phyloP scores from a whole-genome alignment of 2,113 vertebrate species.

The Sinocyclocheilus anshuiensis region DNA sequence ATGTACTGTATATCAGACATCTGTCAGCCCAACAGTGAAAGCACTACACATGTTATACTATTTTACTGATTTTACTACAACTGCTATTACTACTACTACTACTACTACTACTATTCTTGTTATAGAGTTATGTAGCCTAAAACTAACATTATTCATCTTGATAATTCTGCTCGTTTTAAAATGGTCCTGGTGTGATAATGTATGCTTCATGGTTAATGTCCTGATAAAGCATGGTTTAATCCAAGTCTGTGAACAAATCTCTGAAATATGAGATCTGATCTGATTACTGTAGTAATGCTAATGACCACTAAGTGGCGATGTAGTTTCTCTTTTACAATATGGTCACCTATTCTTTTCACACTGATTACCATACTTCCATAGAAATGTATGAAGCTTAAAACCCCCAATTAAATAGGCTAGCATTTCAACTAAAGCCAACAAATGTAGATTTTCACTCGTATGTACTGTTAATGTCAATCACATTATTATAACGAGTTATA shows the following conservation, averaged over 20 bases:
- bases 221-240: background rate
- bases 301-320: conserved; percentile 16
- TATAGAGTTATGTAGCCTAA: background rate
- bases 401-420: background rate
- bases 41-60: background rate
- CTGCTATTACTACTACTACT: background rate
- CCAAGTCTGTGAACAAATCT: background rate
- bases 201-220: background rate
- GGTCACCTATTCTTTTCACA: background rate
- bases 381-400: background rate
- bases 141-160: background rate
- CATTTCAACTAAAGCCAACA: background rate
- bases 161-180: background rate
- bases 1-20: conserved; percentile 22
- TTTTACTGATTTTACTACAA: background rate
- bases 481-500: background rate
- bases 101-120: background rate
- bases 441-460: background rate
- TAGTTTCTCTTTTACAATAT: background rate
- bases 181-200: background rate
- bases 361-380: background rate
- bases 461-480: background rate
- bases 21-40: background rate
- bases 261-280: background rate
- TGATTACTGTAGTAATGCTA: background rate